Evolutionary conservation across 2,888 invertebrate species (phyloP), one percentile per base, ranked within the genome.

Genomic region (Tridacna crocea): DNA sequence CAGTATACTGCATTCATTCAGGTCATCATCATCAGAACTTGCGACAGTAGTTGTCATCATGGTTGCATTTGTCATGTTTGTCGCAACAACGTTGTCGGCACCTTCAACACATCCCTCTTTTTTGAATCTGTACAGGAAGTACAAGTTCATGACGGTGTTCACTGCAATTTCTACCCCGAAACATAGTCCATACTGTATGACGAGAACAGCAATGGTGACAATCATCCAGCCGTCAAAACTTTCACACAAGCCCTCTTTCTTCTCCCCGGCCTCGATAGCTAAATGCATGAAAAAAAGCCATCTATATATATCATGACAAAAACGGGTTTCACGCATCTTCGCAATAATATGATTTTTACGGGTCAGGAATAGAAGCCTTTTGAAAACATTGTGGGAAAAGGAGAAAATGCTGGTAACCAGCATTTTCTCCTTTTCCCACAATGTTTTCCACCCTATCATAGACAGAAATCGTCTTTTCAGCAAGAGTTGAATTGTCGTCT

Each of bases 101-200:
- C 66, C 58, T 22, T 74, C 72, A 15, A 74, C 70, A 51, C 84
- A 84, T 2, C 68, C 76, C 15, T 80, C 80, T 1, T 48, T 74
- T 66, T 81, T 84, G 51, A 84, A 84, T 36, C 48, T 74, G 75
- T 84, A 84, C 46, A 84, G 68, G 27, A 84, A 80, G 66, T 84
- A 84, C 17, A 84, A 55, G 63, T 84, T 84, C 73, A 84, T 77
- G n/a, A 84, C 84, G 19, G 84, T 84, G 73, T 84, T 84, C 8
- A 81, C 81, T 8, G 84, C 75, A 11, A 84, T 84, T 77, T 84
- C 84, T 48, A 84, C 60, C 15, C 84, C 84, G 68, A 84, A 84
- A 65, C 81, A 84, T 61, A 84, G 77, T 24, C 84, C 84, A 24
- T 84, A 84, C 24, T 84, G 84, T 12, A 81, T 75, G 10, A 84